Evolutionary conservation across 2,797 vertebrate species (phyloP), one percentile per base, ranked within the genome.

Genomic region (Etheostoma nigrum): DNA sequence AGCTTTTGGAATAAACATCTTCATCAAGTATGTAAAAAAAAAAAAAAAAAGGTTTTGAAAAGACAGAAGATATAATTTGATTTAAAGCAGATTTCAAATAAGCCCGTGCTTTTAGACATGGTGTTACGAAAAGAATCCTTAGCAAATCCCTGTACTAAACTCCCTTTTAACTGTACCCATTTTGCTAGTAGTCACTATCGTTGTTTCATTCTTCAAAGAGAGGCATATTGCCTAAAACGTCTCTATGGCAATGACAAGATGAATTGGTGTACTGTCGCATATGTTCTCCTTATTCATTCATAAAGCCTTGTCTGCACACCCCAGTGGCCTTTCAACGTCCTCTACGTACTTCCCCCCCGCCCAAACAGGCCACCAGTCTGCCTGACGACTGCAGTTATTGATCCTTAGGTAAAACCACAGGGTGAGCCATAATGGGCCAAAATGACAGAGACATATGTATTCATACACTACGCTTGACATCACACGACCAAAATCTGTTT

Each of bases 401-500:
- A 90, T 88, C 78, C 66, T 57, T 67, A 66, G 67, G 81, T 86
- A 63, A 69, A 82, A 82, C 81, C 78, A 66, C 82, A 83, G 76
- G 49, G 63, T 36, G 69, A 69, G 58, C 60, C 69, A 11, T 64
- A 67, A 73, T 68, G 74, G 66, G 66, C 66, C 55, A 44, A 57
- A 64, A 63, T 82, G 80, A 85, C 79, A 72, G 55, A 83, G 75
- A 85, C 72, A 10, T 80, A 47, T 79, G 81, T 68, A 49, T 77
- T 74, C 49, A 72, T 53, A 49, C 55, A 67, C 72, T 48, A 21
- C 15, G 2, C 14, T 53, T 74, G 83, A 86, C 77, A 80, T 53
- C 63, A 36, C 64, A 33, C 49, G 5, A 55, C 75, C 57, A 57
- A 59, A 84, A 78, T 76, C 76, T 27, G 33, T 74, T 76, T 78